These are phyloP conservation scores for Gracilinanus agilis DNA, from an alignment of 2,113 vertebrate genomes.

Conservation along the genomic window DNA sequence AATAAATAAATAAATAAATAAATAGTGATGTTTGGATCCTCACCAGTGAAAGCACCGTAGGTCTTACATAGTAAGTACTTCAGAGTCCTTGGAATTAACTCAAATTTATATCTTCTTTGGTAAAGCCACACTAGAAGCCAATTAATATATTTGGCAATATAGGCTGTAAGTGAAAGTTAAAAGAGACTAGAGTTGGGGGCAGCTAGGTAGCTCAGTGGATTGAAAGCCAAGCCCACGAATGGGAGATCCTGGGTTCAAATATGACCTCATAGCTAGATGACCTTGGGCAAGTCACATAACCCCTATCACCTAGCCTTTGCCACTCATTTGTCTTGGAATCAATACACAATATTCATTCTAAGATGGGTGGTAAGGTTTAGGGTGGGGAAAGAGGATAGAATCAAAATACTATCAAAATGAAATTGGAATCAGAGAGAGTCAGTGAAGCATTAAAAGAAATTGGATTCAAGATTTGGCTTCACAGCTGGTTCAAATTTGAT, in stretches of 20 bases:
- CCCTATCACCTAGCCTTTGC: no score
- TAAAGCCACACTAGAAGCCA: neutral
- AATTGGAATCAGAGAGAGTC: neutral
- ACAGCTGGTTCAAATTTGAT: neutral
- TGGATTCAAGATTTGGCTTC: neutral
- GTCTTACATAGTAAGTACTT: neutral
- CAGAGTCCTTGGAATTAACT: conserved; percentile 6
- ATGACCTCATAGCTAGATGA: no score
- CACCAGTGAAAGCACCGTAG: neutral
- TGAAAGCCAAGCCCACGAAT: no score
- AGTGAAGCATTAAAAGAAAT: neutral
- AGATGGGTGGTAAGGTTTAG: neutral
- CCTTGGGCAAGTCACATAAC: no score
- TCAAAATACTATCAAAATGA: neutral
- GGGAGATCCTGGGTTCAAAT: no score
- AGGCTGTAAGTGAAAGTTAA: neutral
- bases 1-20: no score
- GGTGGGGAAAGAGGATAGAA: no score
- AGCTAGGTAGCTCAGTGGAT: no score
- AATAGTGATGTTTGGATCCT: neutral
- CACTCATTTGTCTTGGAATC: no score
- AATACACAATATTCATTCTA: neutral
- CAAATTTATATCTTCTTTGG: neutral
- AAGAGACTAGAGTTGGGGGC: neutral
- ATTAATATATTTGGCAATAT: neutral